Evolutionary conservation across 2,797 vertebrate genomes (phyloP).

Genomic region (Galaxias olidus): DNA sequence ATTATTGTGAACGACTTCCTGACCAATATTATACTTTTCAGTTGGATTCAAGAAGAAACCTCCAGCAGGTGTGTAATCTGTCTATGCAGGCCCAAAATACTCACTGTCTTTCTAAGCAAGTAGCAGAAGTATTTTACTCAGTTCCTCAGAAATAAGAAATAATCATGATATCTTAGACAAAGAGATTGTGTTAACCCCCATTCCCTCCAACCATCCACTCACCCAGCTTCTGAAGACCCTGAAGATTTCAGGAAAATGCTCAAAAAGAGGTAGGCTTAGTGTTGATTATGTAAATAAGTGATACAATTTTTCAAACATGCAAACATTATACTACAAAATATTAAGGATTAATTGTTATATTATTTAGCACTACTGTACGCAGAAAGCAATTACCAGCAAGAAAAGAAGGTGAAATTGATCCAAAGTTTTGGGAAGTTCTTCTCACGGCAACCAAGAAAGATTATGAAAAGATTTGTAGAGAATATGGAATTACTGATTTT

Average conservation of each 20-base stretch:
- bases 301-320: background rate
- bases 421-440: constrained; percentile 85
- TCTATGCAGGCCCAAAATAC: too few relatives aligned
- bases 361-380: constrained; percentile 52
- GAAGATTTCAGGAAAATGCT: constrained; percentile 81
- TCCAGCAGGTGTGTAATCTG: constrained; percentile 50
- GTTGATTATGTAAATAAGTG: too few relatives aligned
- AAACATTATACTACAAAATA: background rate
- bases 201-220: constrained; percentile 39
- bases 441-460: constrained; percentile 81
- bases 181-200: background rate
- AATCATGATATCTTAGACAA: too few relatives aligned
- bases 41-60: constrained; percentile 76
- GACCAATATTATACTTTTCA: constrained; percentile 53
- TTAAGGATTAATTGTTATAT: too few relatives aligned
- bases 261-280: constrained; percentile 77
- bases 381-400: constrained; percentile 65
- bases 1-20: too few relatives aligned
- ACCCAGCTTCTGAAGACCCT: constrained; percentile 55
- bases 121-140: too few relatives aligned
- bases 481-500: constrained; percentile 87
- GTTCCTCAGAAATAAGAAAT: too few relatives aligned
- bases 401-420: constrained; percentile 76
- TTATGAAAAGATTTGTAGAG: constrained; percentile 87
- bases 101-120: too few relatives aligned